A percentile compares a stretch with the other conserved stretches of the same genome.
These are phyloP conservation scores for Neotragus pygmaeus DNA, from an alignment of 2,113 vertebrate species.

Conservation along the genomic window DNA sequence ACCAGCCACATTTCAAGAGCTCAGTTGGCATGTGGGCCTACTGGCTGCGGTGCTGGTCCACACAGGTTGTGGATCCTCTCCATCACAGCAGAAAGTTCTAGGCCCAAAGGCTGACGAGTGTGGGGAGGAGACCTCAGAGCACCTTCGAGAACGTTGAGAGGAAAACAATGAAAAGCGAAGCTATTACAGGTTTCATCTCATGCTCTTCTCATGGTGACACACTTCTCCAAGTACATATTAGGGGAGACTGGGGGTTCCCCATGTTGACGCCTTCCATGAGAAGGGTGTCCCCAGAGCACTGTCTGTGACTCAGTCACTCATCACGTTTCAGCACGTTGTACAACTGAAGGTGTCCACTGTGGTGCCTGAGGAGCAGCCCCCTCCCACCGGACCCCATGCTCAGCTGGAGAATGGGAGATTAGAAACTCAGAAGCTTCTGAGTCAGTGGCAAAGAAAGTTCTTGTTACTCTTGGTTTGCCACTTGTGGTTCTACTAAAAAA, in stretches of 20 bases:
- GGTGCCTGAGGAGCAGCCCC: background rate
- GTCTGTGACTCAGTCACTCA: background rate
- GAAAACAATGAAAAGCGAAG: background rate
- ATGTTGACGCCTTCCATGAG: background rate
- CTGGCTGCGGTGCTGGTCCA: rapidly evolving
- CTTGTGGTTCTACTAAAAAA: background rate
- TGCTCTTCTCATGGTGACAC: background rate
- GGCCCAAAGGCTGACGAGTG: background rate
- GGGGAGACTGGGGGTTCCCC: background rate
- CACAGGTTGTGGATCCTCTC: background rate
- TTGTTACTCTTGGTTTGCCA: background rate
- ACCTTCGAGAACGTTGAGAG: background rate
- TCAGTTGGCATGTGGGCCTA: rapidly evolving
- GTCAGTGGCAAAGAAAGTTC: background rate
- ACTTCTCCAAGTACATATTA: background rate
- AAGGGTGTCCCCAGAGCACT: background rate
- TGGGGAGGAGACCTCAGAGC: background rate
- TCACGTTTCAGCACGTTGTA: background rate
- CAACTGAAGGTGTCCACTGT: background rate
- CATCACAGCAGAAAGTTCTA: rapidly evolving
- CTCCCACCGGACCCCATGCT: background rate
- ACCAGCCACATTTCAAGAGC: background rate
- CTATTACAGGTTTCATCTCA: background rate
- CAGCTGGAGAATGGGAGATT: background rate
- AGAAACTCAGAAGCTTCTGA: background rate